Base-by-base conservation (phyloP, 1,140 invertebrate species). In the Rhyzopertha dominica region DNA sequence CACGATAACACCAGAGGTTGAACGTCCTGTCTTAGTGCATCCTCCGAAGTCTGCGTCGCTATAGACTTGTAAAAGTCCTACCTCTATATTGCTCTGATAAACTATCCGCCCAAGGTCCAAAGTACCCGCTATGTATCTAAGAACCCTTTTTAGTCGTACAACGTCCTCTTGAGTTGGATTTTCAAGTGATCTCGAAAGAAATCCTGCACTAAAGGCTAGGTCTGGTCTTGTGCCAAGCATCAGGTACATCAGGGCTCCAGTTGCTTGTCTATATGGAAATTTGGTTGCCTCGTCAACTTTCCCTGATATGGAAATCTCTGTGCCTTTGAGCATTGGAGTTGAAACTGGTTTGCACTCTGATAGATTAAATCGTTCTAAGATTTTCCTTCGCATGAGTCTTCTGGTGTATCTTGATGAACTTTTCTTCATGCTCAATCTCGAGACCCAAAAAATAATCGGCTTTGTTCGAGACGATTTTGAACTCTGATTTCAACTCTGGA, bases 141-240 rank as follows among this genome's bases (percentile, higher is more conserved):
- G 55, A 46, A 67, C 52, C 49, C 57, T 58, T 44, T 69, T 67
- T 5, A 67, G 45, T 42, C 47, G 29, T 30, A 44, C 28, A 20
- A 61, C 35, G 52, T 68, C 59, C 47, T 62, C 49, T 24, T n/a
- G 23, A 31, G 53, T 55, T 43, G 65, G 60, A 44, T 69, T 66
- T 53, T 70, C 63, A 8, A 67, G 54, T 18, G 50, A 56, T 51
- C 63, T 61, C 10, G 59, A 66, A 5, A 62, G 32, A 25, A 60
- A 51, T 25, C 56, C 49, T 10, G 67, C 54, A 40, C 53, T 56
- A 43, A 49, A 67, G 13, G 61, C 59, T 16, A 67, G 44, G 37
- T 68, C 63, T 23, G 68, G 65, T 59, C 68, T 63, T 8, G 67
- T 65, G 4, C 59, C 55, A 20, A 63, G 49, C 62, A 69, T 65